Percentiles rank a stretch among this genome's conserved stretches.
phyloP scores from a whole-genome alignment of 30 jellyfish, hydroid and myxozoan genomes.

The Hydractinia symbiolongicarpus region DNA sequence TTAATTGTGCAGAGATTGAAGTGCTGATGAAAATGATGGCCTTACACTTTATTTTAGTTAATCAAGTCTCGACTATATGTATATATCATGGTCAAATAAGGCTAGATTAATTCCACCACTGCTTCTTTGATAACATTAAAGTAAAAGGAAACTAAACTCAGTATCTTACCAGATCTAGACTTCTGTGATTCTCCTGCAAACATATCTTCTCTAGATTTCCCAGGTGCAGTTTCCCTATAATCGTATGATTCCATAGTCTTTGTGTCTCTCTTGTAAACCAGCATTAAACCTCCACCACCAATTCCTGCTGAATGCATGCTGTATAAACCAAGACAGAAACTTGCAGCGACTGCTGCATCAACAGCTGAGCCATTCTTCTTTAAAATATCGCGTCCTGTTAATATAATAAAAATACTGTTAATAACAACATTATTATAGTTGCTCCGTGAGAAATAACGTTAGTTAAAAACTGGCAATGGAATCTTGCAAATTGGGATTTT shows the following conservation, averaged over 20 bases:
- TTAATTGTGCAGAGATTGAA: neutral
- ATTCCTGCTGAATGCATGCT: slow-evolving; percentile 99
- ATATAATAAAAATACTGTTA: neutral
- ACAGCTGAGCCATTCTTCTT: slow-evolving; percentile 94
- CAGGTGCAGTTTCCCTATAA: slow-evolving; percentile 92
- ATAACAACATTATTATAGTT: neutral
- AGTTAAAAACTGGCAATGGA: too few species aligned
- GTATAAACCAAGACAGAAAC: slow-evolving; percentile 84
- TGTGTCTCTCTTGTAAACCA: slow-evolving; percentile 67
- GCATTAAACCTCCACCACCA: slow-evolving; percentile 99
- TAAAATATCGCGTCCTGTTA: slow-evolving; percentile 75
- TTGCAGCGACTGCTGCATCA: slow-evolving; percentile 94
- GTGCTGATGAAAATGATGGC: neutral
- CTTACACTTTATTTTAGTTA: neutral
- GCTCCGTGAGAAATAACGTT: too few species aligned
- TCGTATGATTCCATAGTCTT: slow-evolving; percentile 71
- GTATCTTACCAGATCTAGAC: slow-evolving; percentile 64
- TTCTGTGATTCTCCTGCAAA: slow-evolving; percentile 64
- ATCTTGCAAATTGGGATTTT: too few species aligned
- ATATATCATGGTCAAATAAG: neutral
- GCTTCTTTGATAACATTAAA: neutral
- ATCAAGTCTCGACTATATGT: neutral
- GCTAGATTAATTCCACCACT: neutral
- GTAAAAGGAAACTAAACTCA: too few species aligned
- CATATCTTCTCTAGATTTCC: slow-evolving; percentile 96